Conservation (phyloP, 2,888 invertebrate species). For the Leptarthrus brevirostris region DNA sequence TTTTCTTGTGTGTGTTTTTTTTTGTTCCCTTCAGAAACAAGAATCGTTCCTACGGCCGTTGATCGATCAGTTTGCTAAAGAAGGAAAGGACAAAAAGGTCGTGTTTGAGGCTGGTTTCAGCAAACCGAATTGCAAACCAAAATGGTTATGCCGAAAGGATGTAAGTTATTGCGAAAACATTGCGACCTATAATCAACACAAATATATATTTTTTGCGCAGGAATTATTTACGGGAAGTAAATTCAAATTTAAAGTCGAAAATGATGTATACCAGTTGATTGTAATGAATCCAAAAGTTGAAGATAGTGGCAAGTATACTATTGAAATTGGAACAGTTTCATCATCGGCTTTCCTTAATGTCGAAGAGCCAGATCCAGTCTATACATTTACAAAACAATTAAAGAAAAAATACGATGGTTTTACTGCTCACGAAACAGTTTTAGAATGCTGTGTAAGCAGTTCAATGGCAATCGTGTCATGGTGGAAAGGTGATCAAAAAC, state of each 20-base stretch:
- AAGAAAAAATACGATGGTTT: constrained; percentile 91
- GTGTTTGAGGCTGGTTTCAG: constrained; percentile 94
- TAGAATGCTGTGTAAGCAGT: constrained; percentile 95
- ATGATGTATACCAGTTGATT: constrained; percentile 89
- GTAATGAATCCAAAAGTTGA: constrained; percentile 93
- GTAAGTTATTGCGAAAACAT: constrained; percentile 71
- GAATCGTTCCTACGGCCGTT: constrained; percentile 94
- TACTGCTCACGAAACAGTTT: constrained; percentile 86
- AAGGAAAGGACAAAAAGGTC: constrained; percentile 96
- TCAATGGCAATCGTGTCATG: constrained; percentile 95
- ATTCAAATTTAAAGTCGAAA: constrained; percentile 94
- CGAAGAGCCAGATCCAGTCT: constrained; percentile 96
- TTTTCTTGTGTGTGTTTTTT: not conserved
- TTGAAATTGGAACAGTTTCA: constrained; percentile 91
- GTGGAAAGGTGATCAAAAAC: constrained; percentile 84
- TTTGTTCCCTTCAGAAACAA: constrained; percentile 89
- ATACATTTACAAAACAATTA: constrained; percentile 90
- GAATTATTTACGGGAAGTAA: constrained; percentile 96
- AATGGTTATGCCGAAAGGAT: constrained; percentile 92
- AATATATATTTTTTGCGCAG: constrained; percentile 67
- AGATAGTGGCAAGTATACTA: constrained; percentile 96
- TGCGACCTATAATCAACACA: not conserved
- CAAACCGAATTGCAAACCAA: constrained; percentile 94
- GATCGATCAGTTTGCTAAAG: constrained; percentile 92
- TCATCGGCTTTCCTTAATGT: constrained; percentile 94